Conservation (phyloP, 1,140 invertebrate genomes). For the Pseudomyrmex gracilis region DNA sequence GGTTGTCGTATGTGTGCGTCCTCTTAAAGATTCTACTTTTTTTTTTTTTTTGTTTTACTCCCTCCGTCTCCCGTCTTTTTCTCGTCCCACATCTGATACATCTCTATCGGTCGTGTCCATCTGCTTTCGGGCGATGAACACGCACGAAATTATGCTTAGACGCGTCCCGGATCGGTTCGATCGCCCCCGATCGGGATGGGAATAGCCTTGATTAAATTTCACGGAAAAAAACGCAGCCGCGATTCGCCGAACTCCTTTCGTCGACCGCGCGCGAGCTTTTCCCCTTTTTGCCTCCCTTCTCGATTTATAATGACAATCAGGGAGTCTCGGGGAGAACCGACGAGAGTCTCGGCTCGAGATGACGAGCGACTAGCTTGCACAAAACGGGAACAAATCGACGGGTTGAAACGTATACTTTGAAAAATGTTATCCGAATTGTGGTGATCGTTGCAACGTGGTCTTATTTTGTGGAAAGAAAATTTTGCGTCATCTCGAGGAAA, state of each 20-base stretch:
- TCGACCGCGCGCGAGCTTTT: conserved; percentile 23
- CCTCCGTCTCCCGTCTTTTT: not conserved
- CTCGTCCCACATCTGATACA: conserved; percentile 62
- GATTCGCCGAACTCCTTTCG: conserved; percentile 61
- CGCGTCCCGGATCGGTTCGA: conserved; percentile 51
- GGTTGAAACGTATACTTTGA: conserved; percentile 6
- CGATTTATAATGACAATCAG: conserved; percentile 15
- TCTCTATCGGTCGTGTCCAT: conserved; percentile 69
- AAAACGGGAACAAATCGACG: not conserved
- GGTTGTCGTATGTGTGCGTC: not conserved
- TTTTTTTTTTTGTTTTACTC: not conserved
- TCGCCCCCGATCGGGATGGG: conserved; percentile 2
- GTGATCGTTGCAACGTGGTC: not conserved
- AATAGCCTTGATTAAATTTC: conserved; percentile 63
- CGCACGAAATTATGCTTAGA: conserved; percentile 68
- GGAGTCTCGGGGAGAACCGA: not conserved
- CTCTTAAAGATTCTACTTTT: not conserved
- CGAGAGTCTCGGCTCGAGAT: not conserved
- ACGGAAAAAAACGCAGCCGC: conserved; percentile 49
- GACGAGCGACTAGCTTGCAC: not conserved
- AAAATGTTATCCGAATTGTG: not conserved
- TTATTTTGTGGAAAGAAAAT: not conserved
- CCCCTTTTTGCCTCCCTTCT: conserved; percentile 29
- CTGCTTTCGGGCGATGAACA: conserved; percentile 59
- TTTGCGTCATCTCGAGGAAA: no score